Base-by-base conservation (phyloP, 2,113 vertebrate genomes). In the Pardalotus punctatus region DNA sequence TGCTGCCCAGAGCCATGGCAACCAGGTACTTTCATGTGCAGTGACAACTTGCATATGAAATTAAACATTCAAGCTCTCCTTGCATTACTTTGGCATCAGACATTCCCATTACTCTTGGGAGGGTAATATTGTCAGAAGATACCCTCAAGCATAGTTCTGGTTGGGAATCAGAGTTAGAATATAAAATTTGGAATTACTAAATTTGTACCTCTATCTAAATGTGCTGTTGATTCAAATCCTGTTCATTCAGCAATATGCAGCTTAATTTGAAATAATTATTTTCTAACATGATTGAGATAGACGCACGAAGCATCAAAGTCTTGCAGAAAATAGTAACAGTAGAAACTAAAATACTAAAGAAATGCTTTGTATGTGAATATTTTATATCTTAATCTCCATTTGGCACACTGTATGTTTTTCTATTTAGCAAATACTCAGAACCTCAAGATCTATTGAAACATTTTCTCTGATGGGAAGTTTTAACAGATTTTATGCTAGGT, bases 1-100 rank as follows among this genome's bases (percentile, higher is more conserved):
- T 81, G 77, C 89, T 96, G 86, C 88, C 77, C 83, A 95, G 86
- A 76, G 94, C 83, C 65, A 72, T 12, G 14, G 61, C 14, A 87
- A 72, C 83, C 73, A 87, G 83, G 72, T 66, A 64, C 77, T 84
- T 91, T 74, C 36, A 72, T 65, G 74, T 60, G 56, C 81, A 71
- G 61, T 0, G 0, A 93, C 65, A 89, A 76, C 83, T 42, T 93
- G 80, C 73, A 65, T 79, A 76, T 20, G 28, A 43, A 94, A 94
- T 81, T 23, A 93, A 79, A 71, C 0, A 1, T n/a, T 84, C 25
- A 79, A 65, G 36, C 17, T 71, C 86, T 80, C 69, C 66, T 80
- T 64, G 53, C 43, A 36, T 28, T 48, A 47, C 3, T 72, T 62
- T 60, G 35, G 36, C 47, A 60, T 67, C 28, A 84, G 43, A 28